phyloP scores from a whole-genome alignment of 2,888 invertebrate genomes.

The Perizoma flavofasciatum region DNA sequence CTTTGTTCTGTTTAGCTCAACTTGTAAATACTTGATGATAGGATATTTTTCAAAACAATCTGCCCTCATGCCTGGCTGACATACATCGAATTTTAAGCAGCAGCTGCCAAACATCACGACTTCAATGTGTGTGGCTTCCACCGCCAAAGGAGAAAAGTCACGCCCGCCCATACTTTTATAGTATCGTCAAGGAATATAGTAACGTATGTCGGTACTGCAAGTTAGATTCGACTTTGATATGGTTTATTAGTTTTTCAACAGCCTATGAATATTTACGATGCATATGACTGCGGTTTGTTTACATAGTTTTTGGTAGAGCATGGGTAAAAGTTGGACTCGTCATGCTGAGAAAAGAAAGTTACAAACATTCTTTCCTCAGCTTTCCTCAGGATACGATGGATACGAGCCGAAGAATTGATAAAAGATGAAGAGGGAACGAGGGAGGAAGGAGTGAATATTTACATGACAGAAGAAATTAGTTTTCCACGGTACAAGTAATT shows the following conservation, averaged over 20 bases:
- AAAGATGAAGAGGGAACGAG: too few relatives aligned
- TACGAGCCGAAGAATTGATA: too few relatives aligned
- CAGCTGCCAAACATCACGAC: constrained; percentile 24
- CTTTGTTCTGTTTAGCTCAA: too few relatives aligned
- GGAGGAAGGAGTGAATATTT: too few relatives aligned
- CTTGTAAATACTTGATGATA: too few relatives aligned
- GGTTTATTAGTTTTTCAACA: constrained; percentile 52
- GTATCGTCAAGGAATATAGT: constrained; percentile 29
- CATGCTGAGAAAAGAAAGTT: too few relatives aligned
- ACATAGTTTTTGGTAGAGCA: not conserved
- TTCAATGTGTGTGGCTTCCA: constrained; percentile 29
- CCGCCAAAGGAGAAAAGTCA: constrained; percentile 46
- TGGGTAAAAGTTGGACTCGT: too few relatives aligned
- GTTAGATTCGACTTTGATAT: constrained; percentile 53
- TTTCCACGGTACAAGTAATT: too few relatives aligned
- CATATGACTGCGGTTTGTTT: constrained; percentile 48
- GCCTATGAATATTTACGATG: constrained; percentile 48
- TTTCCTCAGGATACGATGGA: too few relatives aligned
- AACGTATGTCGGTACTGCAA: constrained; percentile 4
- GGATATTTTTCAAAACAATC: too few relatives aligned
- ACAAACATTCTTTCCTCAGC: too few relatives aligned
- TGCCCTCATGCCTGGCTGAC: constrained; percentile 7
- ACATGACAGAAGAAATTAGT: too few relatives aligned
- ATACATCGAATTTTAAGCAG: constrained; percentile 33
- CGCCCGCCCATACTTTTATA: constrained; percentile 43